Conservation (phyloP, 2,113 vertebrate genomes). For the Odobenus rosmarus region DNA sequence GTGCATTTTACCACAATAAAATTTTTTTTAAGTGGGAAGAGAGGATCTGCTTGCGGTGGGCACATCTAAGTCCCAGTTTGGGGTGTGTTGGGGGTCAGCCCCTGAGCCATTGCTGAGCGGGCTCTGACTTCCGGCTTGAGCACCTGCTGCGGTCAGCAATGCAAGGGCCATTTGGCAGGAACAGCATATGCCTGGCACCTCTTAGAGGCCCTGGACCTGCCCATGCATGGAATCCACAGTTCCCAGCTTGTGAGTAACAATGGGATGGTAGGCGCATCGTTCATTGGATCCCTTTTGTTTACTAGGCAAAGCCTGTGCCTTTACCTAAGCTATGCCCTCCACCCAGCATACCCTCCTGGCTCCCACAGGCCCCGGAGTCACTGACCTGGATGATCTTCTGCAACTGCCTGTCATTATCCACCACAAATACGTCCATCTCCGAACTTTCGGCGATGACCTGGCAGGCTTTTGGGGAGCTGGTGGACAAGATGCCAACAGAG, state of each 20-base stretch:
- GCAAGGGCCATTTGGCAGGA: not conserved
- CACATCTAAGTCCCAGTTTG: too few relatives aligned
- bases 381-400: constrained; percentile 93
- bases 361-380: rapidly evolving
- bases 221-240: too few relatives aligned
- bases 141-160: not conserved
- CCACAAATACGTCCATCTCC: constrained; percentile 90
- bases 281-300: not conserved
- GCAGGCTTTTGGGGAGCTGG: constrained; percentile 91
- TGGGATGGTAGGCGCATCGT: not conserved
- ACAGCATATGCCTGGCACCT: not conserved
- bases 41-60: not conserved
- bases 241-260: not conserved
- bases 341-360: not conserved
- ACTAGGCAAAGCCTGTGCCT: not conserved
- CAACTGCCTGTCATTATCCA: constrained; percentile 93
- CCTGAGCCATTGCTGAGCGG: not conserved
- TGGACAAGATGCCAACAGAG: constrained; percentile 93
- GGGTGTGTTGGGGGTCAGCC: not conserved
- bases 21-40: not conserved
- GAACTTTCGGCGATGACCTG: constrained; percentile 91
- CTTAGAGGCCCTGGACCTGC: too few relatives aligned
- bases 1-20: not conserved
- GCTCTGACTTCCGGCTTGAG: not conserved
- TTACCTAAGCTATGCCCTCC: not conserved